A percentile compares a stretch with the other conserved stretches of the same genome.
phyloP scores from a whole-genome alignment of 2,888 invertebrate genomes.

The Melieria picta region DNA sequence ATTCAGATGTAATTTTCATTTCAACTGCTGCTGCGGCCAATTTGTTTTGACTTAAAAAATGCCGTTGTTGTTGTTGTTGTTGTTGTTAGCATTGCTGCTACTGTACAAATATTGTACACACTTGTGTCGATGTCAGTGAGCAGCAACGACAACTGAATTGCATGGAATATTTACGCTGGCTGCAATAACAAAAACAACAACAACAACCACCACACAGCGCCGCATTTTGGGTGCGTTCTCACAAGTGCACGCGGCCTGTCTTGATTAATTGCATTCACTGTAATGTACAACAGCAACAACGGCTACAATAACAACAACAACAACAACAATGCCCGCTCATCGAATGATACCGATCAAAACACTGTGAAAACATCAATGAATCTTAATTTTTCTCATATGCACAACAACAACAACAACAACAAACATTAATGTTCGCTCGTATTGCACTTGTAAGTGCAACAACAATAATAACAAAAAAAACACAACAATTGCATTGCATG shows the following conservation, averaged over 20 bases:
- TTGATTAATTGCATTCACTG: no score
- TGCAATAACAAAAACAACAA: background rate
- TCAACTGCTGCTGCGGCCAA: no score
- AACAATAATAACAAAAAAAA: background rate
- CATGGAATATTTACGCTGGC: slow-evolving; percentile 11
- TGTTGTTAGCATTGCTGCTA: no score
- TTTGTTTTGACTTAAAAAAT: background rate
- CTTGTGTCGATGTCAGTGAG: background rate
- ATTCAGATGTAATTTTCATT: no score
- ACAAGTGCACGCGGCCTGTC: no score
- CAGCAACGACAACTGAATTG: background rate
- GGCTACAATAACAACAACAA: background rate
- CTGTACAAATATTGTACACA: no score
- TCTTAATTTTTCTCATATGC: slow-evolving; percentile 22
- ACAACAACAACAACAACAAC: slow-evolving; percentile 7
- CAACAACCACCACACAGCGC: no score
- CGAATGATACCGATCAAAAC: slow-evolving; percentile 61
- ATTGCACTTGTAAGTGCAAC: background rate
- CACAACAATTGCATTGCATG: background rate
- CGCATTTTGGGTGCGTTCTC: no score
- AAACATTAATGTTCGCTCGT: background rate
- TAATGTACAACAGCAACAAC: slow-evolving; percentile 5
- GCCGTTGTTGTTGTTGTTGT: no score
- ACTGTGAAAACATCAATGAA: slow-evolving; percentile 43
- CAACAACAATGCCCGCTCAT: slow-evolving; percentile 21